A percentile compares a stretch with the other conserved stretches of the same genome.
phyloP scores from a whole-genome alignment of 2,113 vertebrate species.

The Nanorana parkeri region DNA sequence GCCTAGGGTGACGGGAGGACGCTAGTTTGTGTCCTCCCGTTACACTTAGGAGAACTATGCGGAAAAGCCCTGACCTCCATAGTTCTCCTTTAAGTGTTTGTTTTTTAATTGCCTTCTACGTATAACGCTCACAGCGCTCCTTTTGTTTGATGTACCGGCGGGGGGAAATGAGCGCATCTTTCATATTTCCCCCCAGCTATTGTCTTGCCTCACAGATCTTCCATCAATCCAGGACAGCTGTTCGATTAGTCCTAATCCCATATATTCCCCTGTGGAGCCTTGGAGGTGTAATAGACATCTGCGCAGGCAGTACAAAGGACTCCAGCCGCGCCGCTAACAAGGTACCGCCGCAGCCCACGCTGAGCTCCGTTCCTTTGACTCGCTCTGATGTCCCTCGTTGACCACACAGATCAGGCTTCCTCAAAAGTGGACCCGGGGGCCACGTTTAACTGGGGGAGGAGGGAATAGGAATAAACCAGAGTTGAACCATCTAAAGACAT shows the following conservation, averaged over 20 bases:
- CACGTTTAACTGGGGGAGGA: neutral
- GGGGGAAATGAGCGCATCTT: no score
- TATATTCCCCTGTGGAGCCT: neutral
- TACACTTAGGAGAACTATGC: no score
- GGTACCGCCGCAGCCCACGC: neutral
- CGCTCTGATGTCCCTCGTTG: neutral
- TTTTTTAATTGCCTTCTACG: no score
- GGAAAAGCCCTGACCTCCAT: no score
- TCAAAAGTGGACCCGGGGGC: neutral
- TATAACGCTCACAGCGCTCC: no score
- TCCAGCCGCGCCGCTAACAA: conserved; percentile 7
- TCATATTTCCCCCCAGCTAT: no score
- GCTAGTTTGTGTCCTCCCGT: no score
- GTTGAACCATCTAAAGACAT: neutral
- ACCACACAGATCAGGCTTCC: neutral
- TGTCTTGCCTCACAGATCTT: neutral
- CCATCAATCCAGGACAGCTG: neutral
- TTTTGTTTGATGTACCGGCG: no score
- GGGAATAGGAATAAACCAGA: neutral
- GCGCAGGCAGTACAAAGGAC: neutral
- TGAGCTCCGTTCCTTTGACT: neutral
- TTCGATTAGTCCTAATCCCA: conserved; percentile 9
- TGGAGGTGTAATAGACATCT: neutral
- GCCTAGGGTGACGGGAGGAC: no score
- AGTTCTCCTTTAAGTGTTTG: no score